phyloP scores from a whole-genome alignment of 2,888 invertebrate species.

The Ichneumoninae sp. region DNA sequence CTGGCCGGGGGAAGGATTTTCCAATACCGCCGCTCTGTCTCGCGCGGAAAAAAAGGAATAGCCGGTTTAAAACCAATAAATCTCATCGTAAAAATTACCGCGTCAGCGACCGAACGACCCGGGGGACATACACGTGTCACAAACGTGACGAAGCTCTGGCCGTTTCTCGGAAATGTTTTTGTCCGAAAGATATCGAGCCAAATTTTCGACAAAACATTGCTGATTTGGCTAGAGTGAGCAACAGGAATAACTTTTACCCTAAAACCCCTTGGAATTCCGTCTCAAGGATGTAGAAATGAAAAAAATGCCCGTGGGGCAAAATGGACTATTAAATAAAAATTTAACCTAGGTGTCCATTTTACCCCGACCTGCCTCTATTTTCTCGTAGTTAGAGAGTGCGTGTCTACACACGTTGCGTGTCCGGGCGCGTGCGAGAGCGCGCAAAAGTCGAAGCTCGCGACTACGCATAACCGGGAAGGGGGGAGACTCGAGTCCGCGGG shows the following conservation, averaged over 20 bases:
- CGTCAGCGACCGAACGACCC: neutral
- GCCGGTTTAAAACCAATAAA: neutral
- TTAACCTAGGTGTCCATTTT: too few relatives aligned
- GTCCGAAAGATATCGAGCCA: neutral
- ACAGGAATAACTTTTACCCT: neutral
- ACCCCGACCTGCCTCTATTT: neutral
- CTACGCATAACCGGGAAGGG: conserved; percentile 1
- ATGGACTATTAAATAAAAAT: too few relatives aligned
- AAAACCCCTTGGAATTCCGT: neutral
- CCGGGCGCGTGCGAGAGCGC: conserved; percentile 56
- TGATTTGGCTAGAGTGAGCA: too few relatives aligned
- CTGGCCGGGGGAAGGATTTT: conserved; percentile 24
- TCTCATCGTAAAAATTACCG: neutral
- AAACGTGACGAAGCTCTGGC: neutral
- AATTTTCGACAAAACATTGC: neutral
- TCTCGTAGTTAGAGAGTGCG: neutral
- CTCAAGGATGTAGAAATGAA: too few relatives aligned
- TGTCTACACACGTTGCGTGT: neutral
- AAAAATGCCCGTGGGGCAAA: too few relatives aligned
- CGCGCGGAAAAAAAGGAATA: neutral
- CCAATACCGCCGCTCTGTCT: conserved; percentile 7
- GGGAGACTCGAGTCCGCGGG: conserved; percentile 39
- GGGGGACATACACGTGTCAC: neutral
- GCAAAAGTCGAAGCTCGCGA: conserved; percentile 39
- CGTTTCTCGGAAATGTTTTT: neutral